Evolutionary conservation across 2,113 vertebrate species (phyloP).

Genomic region (Pterocles gutturalis): DNA sequence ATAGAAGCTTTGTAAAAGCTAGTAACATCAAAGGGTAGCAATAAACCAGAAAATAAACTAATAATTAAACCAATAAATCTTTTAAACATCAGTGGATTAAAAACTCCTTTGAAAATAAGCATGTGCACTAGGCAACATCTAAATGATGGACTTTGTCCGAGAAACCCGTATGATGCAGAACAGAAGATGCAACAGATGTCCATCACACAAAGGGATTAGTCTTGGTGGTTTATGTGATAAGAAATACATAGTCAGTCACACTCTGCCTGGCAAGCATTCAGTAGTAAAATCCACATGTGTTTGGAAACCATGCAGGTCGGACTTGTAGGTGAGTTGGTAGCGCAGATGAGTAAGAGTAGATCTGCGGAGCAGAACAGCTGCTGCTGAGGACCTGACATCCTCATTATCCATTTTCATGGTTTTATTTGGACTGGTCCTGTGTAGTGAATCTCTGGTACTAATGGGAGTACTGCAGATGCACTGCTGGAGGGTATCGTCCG

Average conservation of each 20-base stretch:
- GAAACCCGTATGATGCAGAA: not conserved
- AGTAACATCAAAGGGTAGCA: slow-evolving; percentile 44
- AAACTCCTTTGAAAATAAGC: slow-evolving; percentile 56
- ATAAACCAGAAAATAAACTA: slow-evolving; percentile 58
- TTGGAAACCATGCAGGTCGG: not conserved
- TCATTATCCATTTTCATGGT: not conserved
- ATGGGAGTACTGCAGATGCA: not conserved
- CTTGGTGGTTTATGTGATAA: not conserved
- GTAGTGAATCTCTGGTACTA: not conserved
- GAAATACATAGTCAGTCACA: not conserved
- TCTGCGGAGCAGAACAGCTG: not conserved
- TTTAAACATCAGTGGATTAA: slow-evolving; percentile 39
- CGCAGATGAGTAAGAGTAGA: not conserved
- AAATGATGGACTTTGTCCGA: slow-evolving; percentile 12
- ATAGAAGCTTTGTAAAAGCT: slow-evolving; percentile 31
- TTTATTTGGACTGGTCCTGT: not conserved
- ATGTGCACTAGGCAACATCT: not conserved
- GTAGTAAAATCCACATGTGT: not conserved
- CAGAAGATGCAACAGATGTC: slow-evolving; percentile 15
- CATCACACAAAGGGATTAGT: not conserved
- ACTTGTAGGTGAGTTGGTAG: not conserved
- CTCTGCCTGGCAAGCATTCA: not conserved
- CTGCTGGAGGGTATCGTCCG: not conserved
- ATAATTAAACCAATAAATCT: slow-evolving; percentile 66
- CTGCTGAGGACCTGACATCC: not conserved